Evolutionary conservation across 2,113 vertebrate genomes (phyloP), one percentile per base, ranked within the genome.

Genomic region (Parus major): DNA sequence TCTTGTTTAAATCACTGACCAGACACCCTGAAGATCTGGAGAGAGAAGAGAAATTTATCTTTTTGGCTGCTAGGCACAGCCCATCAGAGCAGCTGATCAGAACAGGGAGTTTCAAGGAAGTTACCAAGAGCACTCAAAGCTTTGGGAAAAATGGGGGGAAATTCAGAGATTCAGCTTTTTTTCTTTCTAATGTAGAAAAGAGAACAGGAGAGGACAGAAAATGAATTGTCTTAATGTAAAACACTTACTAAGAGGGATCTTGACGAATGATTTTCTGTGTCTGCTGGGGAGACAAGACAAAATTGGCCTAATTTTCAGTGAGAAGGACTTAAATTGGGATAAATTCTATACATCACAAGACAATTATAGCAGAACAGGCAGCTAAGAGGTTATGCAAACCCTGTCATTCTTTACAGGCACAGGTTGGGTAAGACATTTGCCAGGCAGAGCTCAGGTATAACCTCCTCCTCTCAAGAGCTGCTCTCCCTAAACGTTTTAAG

Each of bases 221-320:
- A 89, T 8, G 3, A 94, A 92, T 70, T 42, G 4, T 81, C 55
- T 83, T 70, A 78, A 84, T 64, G 69, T 59, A 66, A 84, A 86
- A 86, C 53, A 60, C 50, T 85, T 64, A 50, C 55, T 81, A 49
- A 80, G 60, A 86, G 41, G 39, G 52, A 84, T 81, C 50, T 87
- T 92, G 81, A 94, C 91, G 55, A 91, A 91, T 84, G 87, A 84
- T 91, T 86, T 80, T 91, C 83, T 95, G 36, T 69, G 36, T 73
- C 64, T 92, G 64, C 72, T 78, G 35, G 12, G 35, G 60, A 89
- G 47, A 65, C 49, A 36, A 88, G 83, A 73, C 27, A 39, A 93
- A 93, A 95, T 82, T 89, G 86, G 60, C 60, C 92, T 96, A 81
- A 92, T 92, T 92, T 94, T 78, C 73, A 77, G 69, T 84, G 84